Percentiles rank a stretch among this genome's conserved stretches.
Conservation (phyloP, 2,888 invertebrate species). For the Silvanus unidentatus region DNA sequence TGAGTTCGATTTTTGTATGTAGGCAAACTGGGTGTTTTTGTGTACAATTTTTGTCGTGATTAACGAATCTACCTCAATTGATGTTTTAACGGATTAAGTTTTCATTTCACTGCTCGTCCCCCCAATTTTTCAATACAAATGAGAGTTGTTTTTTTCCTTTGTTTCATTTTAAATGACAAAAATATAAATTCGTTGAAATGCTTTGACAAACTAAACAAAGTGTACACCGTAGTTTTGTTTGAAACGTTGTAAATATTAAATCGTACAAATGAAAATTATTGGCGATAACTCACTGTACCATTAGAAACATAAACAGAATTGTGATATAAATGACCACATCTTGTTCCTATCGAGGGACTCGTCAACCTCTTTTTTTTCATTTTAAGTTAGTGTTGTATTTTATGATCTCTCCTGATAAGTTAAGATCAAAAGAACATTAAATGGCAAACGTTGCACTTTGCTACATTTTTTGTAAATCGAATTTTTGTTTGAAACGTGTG, state of each 20-base stretch:
- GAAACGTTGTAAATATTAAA: background rate
- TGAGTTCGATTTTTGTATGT: conserved; percentile 20
- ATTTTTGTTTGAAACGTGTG: background rate
- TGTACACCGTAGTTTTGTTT: no score
- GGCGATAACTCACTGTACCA: conserved; percentile 19
- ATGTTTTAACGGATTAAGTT: conserved; percentile 8
- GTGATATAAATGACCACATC: conserved; percentile 44
- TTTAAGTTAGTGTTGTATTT: conserved; percentile 35
- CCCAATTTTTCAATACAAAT: no score
- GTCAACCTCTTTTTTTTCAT: conserved; percentile 34
- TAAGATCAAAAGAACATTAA: conserved; percentile 19
- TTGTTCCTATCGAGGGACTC: conserved; percentile 43
- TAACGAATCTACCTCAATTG: conserved; percentile 24
- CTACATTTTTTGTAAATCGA: conserved; percentile 1
- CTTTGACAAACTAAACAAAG: no score
- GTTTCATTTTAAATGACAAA: no score
- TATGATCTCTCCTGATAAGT: conserved; percentile 38
- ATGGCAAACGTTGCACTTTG: no score
- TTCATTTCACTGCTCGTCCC: no score
- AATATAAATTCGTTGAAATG: no score
- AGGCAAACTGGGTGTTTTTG: no score
- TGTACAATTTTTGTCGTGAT: conserved; percentile 12
- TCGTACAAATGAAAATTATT: conserved; percentile 2
- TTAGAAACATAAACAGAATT: conserved; percentile 33
- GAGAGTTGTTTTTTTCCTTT: background rate